Percentiles rank a stretch among this genome's conserved stretches.
phyloP scores from a whole-genome alignment of 1,140 invertebrate species.

The Drosophila melanogaster region Release_6_plus_ISO1_MT NC_004354.4:8887501-8888000 shows the following conservation, averaged over 20 bases:
- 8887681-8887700: slow-evolving; percentile 60
- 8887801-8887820: slow-evolving; percentile 45
- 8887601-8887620: slow-evolving; percentile 74
- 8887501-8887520: slow-evolving; percentile 37
- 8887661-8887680: slow-evolving; percentile 34
- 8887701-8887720: slow-evolving; percentile 3
- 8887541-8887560: slow-evolving; percentile 21
- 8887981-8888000: not conserved
- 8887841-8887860: slow-evolving; percentile 41
- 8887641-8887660: slow-evolving; percentile 49
- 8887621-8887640: slow-evolving; percentile 67
- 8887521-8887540: slow-evolving; percentile 56
- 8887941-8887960: not conserved
- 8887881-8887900: not conserved
- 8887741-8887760: slow-evolving; percentile 42
- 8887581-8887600: slow-evolving; percentile 52
- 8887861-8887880: slow-evolving; percentile 10
- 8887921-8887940: too few species aligned
- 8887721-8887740: slow-evolving; percentile 23
- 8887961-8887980: not conserved
- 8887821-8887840: slow-evolving; percentile 59
- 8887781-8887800: slow-evolving; percentile 36
- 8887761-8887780: slow-evolving; percentile 14
- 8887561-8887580: slow-evolving; percentile 28
- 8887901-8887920: not conserved